Conservation (phyloP, 2,113 vertebrate species). For the Hypocryptadius cinnamomeus region DNA sequence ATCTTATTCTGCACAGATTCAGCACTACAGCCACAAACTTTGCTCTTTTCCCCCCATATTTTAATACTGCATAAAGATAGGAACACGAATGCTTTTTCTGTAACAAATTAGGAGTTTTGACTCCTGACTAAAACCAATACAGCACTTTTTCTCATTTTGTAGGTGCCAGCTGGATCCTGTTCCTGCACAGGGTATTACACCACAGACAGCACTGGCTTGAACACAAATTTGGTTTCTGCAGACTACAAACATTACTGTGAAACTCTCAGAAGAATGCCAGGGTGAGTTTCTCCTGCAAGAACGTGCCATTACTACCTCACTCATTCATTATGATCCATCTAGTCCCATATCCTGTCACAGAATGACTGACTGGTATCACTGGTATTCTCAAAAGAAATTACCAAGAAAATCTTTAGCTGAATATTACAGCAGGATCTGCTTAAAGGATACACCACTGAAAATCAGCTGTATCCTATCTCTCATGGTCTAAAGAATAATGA, state of each 20-base stretch:
- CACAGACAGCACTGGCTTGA: not conserved
- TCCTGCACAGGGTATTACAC: not conserved
- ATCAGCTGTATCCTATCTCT: not conserved
- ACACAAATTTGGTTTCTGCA: not conserved
- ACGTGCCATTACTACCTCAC: not conserved
- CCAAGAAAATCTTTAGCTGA: not conserved
- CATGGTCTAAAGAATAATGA: not conserved
- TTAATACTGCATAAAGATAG: not conserved
- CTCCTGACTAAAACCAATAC: not conserved
- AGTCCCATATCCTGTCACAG: not conserved
- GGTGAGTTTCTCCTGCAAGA: not conserved
- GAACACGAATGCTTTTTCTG: not conserved
- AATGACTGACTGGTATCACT: not conserved
- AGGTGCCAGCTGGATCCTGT: not conserved
- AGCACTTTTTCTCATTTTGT: not conserved
- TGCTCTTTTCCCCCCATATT: accelerated
- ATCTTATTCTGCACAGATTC: not conserved
- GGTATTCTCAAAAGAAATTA: not conserved
- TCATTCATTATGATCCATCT: not conserved
- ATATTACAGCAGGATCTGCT: not conserved
- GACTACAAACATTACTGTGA: not conserved
- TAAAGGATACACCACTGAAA: not conserved
- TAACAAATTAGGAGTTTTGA: not conserved
- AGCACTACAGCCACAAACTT: not conserved
- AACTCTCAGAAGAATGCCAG: not conserved